These are phyloP conservation scores for Nymphicus hollandicus DNA, from an alignment of 2,113 vertebrate genomes.

Conservation along the genomic window DNA sequence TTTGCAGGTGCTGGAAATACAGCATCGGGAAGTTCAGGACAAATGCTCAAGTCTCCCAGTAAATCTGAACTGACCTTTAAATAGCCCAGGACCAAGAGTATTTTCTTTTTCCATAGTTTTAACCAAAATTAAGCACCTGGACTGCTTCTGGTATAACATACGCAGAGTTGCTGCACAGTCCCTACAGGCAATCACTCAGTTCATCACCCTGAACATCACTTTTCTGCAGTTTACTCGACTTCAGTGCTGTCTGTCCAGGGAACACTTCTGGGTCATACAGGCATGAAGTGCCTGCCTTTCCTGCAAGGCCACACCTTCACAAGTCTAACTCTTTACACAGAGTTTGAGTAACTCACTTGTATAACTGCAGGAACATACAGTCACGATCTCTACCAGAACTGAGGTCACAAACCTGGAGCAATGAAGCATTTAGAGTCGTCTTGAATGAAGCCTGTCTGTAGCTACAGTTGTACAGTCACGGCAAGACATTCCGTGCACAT, in stretches of 20 bases:
- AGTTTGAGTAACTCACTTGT: neutral
- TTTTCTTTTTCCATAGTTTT: neutral
- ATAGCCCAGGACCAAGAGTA: neutral
- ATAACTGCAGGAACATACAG: neutral
- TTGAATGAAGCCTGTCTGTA: no score
- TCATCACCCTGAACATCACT: neutral
- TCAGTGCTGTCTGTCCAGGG: no score
- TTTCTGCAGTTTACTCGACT: accelerated
- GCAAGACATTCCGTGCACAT: accelerated
- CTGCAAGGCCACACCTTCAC: neutral
- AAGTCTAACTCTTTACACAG: neutral
- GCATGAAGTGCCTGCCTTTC: accelerated
- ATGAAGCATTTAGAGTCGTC: accelerated
- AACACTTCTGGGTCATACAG: accelerated
- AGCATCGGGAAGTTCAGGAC: neutral
- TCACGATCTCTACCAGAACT: accelerated
- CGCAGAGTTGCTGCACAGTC: accelerated
- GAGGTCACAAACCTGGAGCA: neutral
- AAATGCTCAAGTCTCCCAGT: neutral
- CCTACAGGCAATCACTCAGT: accelerated
- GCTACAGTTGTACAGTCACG: accelerated
- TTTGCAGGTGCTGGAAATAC: neutral
- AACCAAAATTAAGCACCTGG: neutral
- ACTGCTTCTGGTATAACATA: neutral
- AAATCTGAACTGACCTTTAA: neutral